phyloP scores from a whole-genome alignment of 1,140 invertebrate genomes.

The Holotrichia oblita region DNA sequence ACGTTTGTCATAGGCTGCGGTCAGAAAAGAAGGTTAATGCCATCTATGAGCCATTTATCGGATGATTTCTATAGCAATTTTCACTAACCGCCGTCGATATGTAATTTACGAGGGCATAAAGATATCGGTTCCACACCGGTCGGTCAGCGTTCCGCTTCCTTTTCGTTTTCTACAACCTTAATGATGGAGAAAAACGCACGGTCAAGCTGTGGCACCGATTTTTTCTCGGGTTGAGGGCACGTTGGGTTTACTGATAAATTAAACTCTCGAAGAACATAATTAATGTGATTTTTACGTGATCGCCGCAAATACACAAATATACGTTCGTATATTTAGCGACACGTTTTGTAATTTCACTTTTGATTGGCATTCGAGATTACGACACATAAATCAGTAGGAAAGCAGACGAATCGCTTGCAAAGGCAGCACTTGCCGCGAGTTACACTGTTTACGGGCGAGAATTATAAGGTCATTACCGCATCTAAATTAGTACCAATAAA shows the following conservation, averaged over 20 bases:
- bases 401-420: not conserved
- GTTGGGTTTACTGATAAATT: not conserved
- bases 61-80: constrained; percentile 19
- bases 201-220: constrained; percentile 25
- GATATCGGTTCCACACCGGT: constrained; percentile 19
- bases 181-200: constrained; percentile 19
- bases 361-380: constrained; percentile 18
- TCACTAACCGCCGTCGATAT: constrained; percentile 24
- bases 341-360: constrained; percentile 18
- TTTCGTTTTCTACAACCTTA: not conserved
- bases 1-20: not conserved
- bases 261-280: not conserved
- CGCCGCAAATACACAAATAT: not conserved
- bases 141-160: not conserved
- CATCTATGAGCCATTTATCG: constrained; percentile 20
- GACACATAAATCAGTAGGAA: not conserved
- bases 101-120: constrained; percentile 26
- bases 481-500: constrained; percentile 7
- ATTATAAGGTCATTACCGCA: not conserved
- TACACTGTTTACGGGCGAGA: not conserved
- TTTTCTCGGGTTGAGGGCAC: not conserved
- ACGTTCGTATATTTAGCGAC: not conserved
- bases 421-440: not conserved
- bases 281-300: constrained; percentile 24
- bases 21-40: constrained; percentile 27